phyloP scores from a whole-genome alignment of 2,113 vertebrate genomes.

The Triplophysa dalaica region DNA sequence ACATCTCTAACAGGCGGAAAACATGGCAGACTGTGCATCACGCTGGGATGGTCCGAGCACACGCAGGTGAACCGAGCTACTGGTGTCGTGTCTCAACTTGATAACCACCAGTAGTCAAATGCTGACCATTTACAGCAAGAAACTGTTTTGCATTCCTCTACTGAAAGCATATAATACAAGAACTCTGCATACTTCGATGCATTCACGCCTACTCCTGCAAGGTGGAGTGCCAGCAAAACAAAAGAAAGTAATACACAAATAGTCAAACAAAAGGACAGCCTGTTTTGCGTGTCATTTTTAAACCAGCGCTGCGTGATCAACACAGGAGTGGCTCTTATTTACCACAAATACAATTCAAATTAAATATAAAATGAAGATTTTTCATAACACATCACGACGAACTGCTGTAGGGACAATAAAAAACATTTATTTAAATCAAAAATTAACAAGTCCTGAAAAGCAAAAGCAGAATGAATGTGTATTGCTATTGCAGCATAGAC shows the following conservation, averaged over 20 bases:
- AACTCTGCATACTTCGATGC: neutral
- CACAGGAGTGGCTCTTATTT: neutral
- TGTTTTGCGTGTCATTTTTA: neutral
- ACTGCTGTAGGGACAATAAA: too few species aligned
- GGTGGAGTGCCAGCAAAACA: neutral
- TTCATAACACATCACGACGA: neutral
- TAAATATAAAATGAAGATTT: neutral
- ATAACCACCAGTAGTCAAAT: neutral
- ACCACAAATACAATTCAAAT: neutral
- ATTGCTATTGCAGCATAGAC: neutral
- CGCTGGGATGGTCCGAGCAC: neutral
- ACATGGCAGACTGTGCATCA: neutral
- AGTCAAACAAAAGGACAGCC: neutral
- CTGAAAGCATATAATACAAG: neutral
- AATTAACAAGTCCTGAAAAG: neutral
- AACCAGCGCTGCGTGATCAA: too few species aligned
- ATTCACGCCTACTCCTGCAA: neutral
- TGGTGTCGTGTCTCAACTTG: neutral
- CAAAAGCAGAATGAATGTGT: neutral
- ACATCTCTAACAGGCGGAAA: constrained; percentile 1
- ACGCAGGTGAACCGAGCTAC: constrained; percentile 14
- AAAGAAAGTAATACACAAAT: neutral
- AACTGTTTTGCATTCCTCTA: constrained; percentile 2
- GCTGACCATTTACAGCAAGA: constrained; percentile 12
- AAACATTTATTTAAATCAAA: too few species aligned